These are phyloP conservation scores for Lithophane leautieri DNA, from an alignment of 2,888 invertebrate species.

Conservation along the genomic window DNA sequence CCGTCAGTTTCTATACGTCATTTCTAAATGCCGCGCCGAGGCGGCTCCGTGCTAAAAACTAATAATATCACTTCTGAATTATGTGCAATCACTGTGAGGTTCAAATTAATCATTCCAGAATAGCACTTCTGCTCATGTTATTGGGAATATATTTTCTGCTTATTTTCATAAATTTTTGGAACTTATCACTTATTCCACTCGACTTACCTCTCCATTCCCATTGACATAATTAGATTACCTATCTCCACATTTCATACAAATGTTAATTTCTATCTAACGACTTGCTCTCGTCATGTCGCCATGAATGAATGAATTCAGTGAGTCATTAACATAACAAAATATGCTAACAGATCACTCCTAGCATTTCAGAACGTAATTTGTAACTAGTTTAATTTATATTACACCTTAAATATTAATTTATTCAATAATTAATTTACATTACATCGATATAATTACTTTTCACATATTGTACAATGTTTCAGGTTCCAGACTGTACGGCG, in stretches of 20 bases:
- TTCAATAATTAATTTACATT: slow-evolving; percentile 35
- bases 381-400: slow-evolving; percentile 41
- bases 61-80: not conserved
- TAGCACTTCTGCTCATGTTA: not conserved
- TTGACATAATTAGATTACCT: slow-evolving; percentile 30
- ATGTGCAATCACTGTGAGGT: not conserved
- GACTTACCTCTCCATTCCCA: not conserved
- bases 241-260: slow-evolving; percentile 48
- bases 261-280: slow-evolving; percentile 52
- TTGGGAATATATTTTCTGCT: not conserved
- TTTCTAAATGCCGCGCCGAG: not conserved
- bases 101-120: not conserved
- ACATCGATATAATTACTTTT: slow-evolving; percentile 40
- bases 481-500: not conserved
- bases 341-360: slow-evolving; percentile 55
- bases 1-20: not conserved
- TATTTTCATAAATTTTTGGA: not conserved
- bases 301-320: slow-evolving; percentile 38
- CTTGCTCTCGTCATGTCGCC: slow-evolving; percentile 21
- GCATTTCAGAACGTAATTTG: slow-evolving; percentile 54
- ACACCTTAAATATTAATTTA: slow-evolving; percentile 41
- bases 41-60: not conserved
- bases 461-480: slow-evolving; percentile 49
- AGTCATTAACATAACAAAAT: slow-evolving; percentile 50
- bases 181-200: slow-evolving; percentile 8